A percentile compares a stretch with the other conserved stretches of the same genome.
Conservation (phyloP, 2,888 invertebrate genomes). For the Euphydryas editha region DNA sequence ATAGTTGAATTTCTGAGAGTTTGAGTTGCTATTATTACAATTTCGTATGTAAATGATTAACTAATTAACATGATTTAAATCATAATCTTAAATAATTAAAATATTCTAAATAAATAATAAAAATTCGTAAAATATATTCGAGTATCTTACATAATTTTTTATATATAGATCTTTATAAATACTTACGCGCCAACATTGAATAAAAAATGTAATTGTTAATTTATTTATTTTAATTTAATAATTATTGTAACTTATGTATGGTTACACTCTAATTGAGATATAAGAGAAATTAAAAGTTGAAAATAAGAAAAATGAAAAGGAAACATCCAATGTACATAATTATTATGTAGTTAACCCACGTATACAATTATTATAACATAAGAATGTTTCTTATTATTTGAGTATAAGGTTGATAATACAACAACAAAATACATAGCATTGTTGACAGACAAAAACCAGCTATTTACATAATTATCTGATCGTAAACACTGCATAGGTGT, state of each 20-base stretch:
- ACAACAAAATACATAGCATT: neutral
- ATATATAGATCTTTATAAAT: neutral
- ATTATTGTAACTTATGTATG: neutral
- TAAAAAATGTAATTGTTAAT: neutral
- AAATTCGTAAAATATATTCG: too few relatives aligned
- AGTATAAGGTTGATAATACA: conserved; percentile 12
- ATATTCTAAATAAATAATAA: too few relatives aligned
- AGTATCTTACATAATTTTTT: neutral
- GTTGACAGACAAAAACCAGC: conserved; percentile 38
- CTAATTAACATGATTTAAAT: too few relatives aligned
- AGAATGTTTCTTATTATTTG: neutral
- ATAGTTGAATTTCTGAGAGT: too few relatives aligned
- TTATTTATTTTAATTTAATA: neutral
- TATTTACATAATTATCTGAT: conserved; percentile 57
- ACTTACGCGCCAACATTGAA: neutral
- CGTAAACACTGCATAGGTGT: conserved; percentile 22
- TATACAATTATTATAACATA: neutral
- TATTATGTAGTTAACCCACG: neutral
- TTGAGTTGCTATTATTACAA: too few relatives aligned
- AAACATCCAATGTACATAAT: neutral
- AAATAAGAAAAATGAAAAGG: neutral
- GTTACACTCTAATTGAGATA: neutral
- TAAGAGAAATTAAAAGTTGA: neutral
- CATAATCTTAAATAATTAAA: too few relatives aligned
- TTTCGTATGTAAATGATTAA: too few relatives aligned